Percentiles rank a stretch among this genome's conserved stretches.
These are phyloP conservation scores for Halcyon senegalensis DNA, from an alignment of 2,113 vertebrate species.

Conservation along the genomic window DNA sequence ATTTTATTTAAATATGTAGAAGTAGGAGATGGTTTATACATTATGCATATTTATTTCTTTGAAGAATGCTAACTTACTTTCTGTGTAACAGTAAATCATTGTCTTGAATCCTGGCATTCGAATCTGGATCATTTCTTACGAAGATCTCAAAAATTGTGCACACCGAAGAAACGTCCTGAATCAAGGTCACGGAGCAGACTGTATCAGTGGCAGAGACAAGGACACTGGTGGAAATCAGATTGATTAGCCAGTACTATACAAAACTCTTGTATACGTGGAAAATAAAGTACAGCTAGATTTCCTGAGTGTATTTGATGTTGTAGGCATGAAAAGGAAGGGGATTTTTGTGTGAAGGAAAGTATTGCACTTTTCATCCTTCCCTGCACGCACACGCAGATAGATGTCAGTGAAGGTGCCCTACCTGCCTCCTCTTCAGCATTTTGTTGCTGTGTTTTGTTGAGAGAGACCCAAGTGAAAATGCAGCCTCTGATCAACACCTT, in stretches of 20 bases:
- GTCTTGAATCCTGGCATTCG: background rate
- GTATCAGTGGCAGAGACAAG: background rate
- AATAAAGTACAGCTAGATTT: background rate
- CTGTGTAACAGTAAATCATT: background rate
- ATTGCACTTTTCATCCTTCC: background rate
- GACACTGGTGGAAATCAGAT: background rate
- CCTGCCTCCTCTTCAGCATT: background rate
- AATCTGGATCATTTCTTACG: background rate
- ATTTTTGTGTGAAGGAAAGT: background rate
- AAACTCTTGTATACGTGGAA: background rate
- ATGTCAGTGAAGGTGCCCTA: background rate
- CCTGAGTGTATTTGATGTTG: background rate
- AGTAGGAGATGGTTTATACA: background rate
- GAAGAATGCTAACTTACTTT: background rate
- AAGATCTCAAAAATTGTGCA: background rate
- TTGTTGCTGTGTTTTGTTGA: background rate
- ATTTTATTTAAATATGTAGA: background rate
- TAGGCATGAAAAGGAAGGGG: background rate
- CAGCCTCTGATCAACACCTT: background rate
- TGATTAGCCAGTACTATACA: background rate
- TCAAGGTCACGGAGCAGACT: background rate
- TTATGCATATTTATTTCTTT: background rate
- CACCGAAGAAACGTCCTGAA: background rate
- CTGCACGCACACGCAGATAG: rapidly evolving
- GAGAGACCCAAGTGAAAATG: background rate